Evolutionary conservation across 92 coral and sea anemone species (phyloP), one percentile per base, ranked within the genome.

Genomic region (Ricordea florida): DNA sequence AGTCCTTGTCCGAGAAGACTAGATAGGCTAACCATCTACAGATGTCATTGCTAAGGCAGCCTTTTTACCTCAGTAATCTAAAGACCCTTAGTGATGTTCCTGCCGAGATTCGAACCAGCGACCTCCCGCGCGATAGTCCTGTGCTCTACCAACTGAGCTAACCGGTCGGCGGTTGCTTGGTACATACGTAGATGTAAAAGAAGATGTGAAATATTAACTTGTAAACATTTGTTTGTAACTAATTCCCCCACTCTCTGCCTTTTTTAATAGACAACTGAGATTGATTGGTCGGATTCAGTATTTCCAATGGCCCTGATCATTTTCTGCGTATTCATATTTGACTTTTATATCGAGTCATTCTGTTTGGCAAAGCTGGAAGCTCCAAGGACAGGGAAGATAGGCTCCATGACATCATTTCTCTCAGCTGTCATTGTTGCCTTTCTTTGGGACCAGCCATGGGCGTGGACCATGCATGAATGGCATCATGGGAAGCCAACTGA

Each of bases 371-470:
- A 96, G 57, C 87, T 96, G 46, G 99, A 96, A 43, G 81, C 78
- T 3, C 85, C 89, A 44, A 67, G 78, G 72, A 86, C 97, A 8
- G 74, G 84, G 35, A 96, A 92, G 53, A 78, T 93, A 21, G 96
- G 97, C 13, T 92, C 99, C 6, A 76, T 51, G 18, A 93, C 97
- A 4, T 96, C 99, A 18, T 96, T 96, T 72, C 44, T 92, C 16
- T 87, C 80, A 2, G 99, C 96, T 6, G 68, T 96, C 40, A 69
- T 87, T 36, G 66, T 92, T 43, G 97, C 96, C 9, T 10, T 86
- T 43, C 66, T 96, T 22, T 96, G 99, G 99, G 94, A 96, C 52
- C 88, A 89, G 57, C 97, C 97, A 0, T 91, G 97, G 97, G 97
- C 90, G 8, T 91, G 90, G 90, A 62, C 88, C 61, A 84, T 91